These are phyloP conservation scores for Argopecten irradians DNA, from an alignment of 1,140 invertebrate species.

Conservation along the genomic window DNA sequence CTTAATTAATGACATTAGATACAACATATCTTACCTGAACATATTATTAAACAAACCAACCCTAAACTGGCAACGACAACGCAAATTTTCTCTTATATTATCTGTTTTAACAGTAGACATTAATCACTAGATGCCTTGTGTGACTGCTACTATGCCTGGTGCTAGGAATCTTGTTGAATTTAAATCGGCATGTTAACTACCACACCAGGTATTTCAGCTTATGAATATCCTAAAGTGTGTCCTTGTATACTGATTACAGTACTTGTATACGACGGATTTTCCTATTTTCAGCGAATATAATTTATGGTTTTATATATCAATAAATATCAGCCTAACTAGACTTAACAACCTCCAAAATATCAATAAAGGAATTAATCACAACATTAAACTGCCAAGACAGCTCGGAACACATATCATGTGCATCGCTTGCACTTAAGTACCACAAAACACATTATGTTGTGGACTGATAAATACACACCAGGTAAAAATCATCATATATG, in stretches of 20 bases:
- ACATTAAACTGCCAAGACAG: not conserved
- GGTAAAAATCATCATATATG: not conserved
- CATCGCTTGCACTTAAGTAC: not conserved
- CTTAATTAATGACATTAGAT: constrained; percentile 6
- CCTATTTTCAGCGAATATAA: not conserved
- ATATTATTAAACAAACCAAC: constrained; percentile 12
- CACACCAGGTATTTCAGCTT: not conserved
- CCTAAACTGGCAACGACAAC: constrained; percentile 7
- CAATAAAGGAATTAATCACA: constrained; percentile 6
- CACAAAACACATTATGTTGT: not conserved
- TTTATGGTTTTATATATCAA: constrained; percentile 19
- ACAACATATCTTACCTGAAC: not conserved
- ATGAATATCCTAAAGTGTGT: not conserved
- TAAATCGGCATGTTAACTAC: not conserved
- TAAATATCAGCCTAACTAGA: not conserved
- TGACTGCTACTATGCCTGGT: not conserved
- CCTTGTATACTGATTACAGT: not conserved
- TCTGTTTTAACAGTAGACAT: not conserved
- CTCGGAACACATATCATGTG: not conserved
- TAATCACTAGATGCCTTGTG: not conserved
- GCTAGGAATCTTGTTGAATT: not conserved
- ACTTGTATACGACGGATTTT: not conserved
- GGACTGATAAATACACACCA: not conserved
- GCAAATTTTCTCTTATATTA: constrained; percentile 13
- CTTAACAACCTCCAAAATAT: not conserved